These are phyloP conservation scores for Dipodomys spectabilis DNA, from an alignment of 2,113 vertebrate genomes.

Conservation along the genomic window DNA sequence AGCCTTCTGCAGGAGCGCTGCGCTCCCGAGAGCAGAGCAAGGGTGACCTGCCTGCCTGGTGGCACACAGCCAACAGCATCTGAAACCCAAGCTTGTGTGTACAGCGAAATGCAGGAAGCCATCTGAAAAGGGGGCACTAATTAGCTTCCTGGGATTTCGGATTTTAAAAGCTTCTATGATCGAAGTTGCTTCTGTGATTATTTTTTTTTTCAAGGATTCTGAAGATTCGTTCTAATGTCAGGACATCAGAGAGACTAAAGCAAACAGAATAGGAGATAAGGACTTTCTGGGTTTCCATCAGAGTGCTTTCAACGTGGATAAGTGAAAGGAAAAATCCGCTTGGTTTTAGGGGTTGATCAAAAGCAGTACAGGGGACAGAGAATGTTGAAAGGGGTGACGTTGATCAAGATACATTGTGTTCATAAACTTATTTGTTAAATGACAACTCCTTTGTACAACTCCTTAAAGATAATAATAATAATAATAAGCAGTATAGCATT, in stretches of 20 bases:
- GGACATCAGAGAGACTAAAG: slow-evolving; percentile 77
- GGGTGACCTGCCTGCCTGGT: slow-evolving; percentile 75
- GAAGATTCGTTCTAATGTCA: slow-evolving; percentile 82
- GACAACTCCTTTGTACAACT: no score
- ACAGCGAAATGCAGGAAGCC: slow-evolving; percentile 86
- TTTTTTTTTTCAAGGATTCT: slow-evolving; percentile 81
- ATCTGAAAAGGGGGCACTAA: slow-evolving; percentile 86
- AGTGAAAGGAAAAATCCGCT: background rate
- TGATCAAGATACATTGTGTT: no score
- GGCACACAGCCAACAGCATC: slow-evolving; percentile 82
- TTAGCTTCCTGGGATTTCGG: slow-evolving; percentile 87
- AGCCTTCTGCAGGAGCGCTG: slow-evolving; percentile 44
- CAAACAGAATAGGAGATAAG: slow-evolving; percentile 63
- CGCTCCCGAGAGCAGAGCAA: slow-evolving; percentile 4
- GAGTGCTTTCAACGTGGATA: slow-evolving; percentile 71
- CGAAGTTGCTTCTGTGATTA: slow-evolving; percentile 84
- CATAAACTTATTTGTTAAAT: no score
- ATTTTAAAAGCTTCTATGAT: slow-evolving; percentile 87
- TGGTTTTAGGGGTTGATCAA: slow-evolving; percentile 49
- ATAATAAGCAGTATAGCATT: slow-evolving; percentile 51
- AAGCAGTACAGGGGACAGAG: background rate
- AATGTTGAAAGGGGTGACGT: no score
- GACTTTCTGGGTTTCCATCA: slow-evolving; percentile 68
- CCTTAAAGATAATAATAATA: no score
- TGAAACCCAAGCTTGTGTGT: slow-evolving; percentile 82